Base-by-base conservation (phyloP, 1,140 invertebrate genomes). In the Augochlora pura region DNA sequence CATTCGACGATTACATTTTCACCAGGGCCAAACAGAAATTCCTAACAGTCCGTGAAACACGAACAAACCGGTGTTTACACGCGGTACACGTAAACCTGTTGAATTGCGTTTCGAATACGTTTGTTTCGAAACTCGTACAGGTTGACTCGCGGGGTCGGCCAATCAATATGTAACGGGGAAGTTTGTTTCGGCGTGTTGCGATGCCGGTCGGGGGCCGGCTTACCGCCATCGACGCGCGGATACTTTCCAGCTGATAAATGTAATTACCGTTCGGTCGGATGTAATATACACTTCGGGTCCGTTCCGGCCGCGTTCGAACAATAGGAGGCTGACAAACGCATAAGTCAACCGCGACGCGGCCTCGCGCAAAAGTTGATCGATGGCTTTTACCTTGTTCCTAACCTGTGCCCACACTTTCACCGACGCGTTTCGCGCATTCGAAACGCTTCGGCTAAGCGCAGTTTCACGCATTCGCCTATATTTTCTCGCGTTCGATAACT, bases 101-200 rank as follows among this genome's bases (percentile, higher is more conserved):
- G 85, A 86, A 86, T 86, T 69, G 81, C 81, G 79, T 81, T 86
- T 86, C 71, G 85, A 80, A 86, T 86, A 86, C 86, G 85, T 86
- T 86, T 81, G 81, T 70, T 57, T 75, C 64, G 77, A 78, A 86
- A 83, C 73, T 86, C 84, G 74, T 80, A 80, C 84, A 79, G 84
- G 73, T 80, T 67, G 39, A 80, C 67, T 77, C 46, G 14, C 46
- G n/a, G n/a, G 27, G 21, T 10, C 14, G 80, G 64, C 67, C 85
- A 83, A 86, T 86, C 85, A 81, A 86, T 86, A 86, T 86, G 84
- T 86, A 86, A 71, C 85, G 52, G 77, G 71, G 64, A 83, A 86
- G 85, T 86, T 83, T 74, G 84, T 78, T 86, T 73, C 76, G 74
- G 70, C 78, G 70, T 70, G 74, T 82, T 82, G 42, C 67, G 54